Conservation (phyloP, 2,888 invertebrate species). For the Pammene fasciana region DNA sequence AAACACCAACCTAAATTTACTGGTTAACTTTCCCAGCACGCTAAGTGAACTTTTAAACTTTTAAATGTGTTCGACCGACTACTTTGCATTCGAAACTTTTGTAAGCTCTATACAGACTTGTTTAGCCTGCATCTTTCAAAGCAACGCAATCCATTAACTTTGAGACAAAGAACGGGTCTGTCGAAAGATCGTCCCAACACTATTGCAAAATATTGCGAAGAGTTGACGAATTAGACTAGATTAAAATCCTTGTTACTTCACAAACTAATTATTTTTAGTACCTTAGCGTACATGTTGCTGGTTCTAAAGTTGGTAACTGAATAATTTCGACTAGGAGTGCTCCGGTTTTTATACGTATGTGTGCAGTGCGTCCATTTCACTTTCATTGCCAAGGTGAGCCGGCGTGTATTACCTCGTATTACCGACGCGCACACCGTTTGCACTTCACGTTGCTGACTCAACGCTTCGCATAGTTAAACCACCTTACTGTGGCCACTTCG, state of each 20-base stretch:
- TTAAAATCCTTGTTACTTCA: constrained; percentile 10
- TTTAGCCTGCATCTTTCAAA: constrained; percentile 36
- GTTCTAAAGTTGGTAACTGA: constrained; percentile 79
- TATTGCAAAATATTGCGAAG: constrained; percentile 36
- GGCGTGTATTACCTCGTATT: constrained; percentile 46
- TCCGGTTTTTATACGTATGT: constrained; percentile 77
- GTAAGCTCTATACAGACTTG: constrained; percentile 24
- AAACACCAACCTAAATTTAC: neutral
- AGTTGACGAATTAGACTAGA: constrained; percentile 29
- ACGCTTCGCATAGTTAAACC: neutral
- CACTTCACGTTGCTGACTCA: neutral
- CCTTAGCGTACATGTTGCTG: constrained; percentile 82
- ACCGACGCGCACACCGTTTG: constrained; percentile 11
- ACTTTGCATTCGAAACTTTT: constrained; percentile 32
- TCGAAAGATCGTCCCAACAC: constrained; percentile 29
- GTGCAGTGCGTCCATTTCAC: constrained; percentile 69
- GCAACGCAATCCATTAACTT: constrained; percentile 33
- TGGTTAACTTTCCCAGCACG: constrained; percentile 17
- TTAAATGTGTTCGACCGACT: constrained; percentile 9
- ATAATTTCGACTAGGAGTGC: constrained; percentile 74
- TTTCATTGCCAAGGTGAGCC: constrained; percentile 81
- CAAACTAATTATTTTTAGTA: constrained; percentile 44
- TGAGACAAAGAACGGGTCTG: constrained; percentile 39
- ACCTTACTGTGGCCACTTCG: neutral
- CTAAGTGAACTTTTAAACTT: constrained; percentile 11